These are phyloP conservation scores for Linurgus olivaceus DNA, from an alignment of 2,797 vertebrate species.

Conservation along the genomic window DNA sequence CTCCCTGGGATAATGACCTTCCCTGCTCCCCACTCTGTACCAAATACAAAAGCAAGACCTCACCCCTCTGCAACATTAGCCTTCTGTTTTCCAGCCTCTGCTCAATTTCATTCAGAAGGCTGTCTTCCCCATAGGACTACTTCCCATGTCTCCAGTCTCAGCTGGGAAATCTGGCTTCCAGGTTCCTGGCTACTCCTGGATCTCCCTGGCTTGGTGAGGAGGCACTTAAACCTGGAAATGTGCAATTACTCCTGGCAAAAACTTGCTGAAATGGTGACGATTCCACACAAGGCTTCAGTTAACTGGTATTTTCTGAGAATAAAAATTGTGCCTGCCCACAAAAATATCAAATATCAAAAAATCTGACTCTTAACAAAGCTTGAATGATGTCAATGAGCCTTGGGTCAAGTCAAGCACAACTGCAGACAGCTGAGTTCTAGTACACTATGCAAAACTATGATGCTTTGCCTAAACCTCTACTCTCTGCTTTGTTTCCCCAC, in stretches of 20 bases:
- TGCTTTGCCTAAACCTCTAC: not conserved
- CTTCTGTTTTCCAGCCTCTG: not conserved
- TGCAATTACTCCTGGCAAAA: not conserved
- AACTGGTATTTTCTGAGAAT: not conserved
- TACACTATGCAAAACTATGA: not conserved
- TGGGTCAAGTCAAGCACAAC: not conserved
- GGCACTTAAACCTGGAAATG: not conserved
- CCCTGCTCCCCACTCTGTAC: not conserved
- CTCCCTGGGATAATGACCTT: not conserved
- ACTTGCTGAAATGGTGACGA: not conserved
- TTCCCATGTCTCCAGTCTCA: not conserved
- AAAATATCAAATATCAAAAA: not conserved
- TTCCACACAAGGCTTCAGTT: not conserved
- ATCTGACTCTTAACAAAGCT: not conserved
- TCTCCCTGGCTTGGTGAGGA: not conserved
- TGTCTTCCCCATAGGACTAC: accelerated
- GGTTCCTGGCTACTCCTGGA: not conserved
- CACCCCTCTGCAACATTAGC: not conserved
- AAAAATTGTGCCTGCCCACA: not conserved
- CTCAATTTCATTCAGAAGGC: not conserved
- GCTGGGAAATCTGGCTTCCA: not conserved
- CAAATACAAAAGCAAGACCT: not conserved
- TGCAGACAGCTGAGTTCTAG: not conserved
- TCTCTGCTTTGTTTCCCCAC: not conserved
- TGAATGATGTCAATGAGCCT: not conserved